Conservation (phyloP, 2,888 invertebrate species). For the Zygogramma bicolorata region DNA sequence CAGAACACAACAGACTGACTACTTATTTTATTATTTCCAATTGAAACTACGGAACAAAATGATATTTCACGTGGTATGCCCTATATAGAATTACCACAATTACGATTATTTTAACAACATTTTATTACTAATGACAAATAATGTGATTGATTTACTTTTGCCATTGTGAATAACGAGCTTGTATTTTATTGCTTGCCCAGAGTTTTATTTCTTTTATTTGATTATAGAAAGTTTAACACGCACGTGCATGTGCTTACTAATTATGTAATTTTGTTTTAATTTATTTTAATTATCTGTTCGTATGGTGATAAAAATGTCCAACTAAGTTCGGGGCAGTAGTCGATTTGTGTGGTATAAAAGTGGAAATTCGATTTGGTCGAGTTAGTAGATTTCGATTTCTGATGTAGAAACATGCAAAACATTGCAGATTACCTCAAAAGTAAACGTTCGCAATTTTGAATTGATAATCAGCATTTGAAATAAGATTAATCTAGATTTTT, state of each 20-base stretch:
- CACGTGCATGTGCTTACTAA: constrained; percentile 41
- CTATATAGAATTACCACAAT: neutral
- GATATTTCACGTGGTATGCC: neutral
- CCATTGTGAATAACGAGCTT: constrained; percentile 20
- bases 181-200: constrained; percentile 24
- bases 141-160: constrained; percentile 10
- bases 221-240: constrained; percentile 41
- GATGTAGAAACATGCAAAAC: neutral
- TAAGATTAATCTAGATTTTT: too few relatives aligned
- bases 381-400: constrained; percentile 9
- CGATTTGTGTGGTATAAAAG: constrained; percentile 28
- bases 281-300: constrained; percentile 38
- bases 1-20: too few relatives aligned
- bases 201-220: constrained; percentile 30
- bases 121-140: too few relatives aligned
- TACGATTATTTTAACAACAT: neutral
- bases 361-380: neutral
- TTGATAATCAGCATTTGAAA: too few relatives aligned
- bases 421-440: too few relatives aligned
- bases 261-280: constrained; percentile 47
- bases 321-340: constrained; percentile 20
- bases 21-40: too few relatives aligned
- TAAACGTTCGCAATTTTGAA: too few relatives aligned
- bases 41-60: too few relatives aligned
- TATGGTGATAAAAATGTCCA: constrained; percentile 32